phyloP scores from a whole-genome alignment of 92 coral and sea anemone genomes.

The Heliopora coerulea region DNA sequence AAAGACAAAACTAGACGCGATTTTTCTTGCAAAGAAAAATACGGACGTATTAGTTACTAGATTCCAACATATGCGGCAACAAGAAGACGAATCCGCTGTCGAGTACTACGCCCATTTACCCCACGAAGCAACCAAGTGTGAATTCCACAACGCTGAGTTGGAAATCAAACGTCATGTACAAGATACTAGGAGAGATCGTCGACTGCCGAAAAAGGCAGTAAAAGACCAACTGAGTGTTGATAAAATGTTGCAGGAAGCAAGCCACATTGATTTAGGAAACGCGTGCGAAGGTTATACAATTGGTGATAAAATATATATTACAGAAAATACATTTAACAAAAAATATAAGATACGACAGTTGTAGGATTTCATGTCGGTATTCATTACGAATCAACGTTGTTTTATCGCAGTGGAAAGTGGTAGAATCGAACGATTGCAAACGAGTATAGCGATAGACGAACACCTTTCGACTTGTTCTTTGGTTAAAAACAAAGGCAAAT shows the following conservation, averaged over 20 bases:
- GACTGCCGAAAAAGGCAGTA: constrained; percentile 14
- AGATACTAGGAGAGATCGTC: constrained; percentile 10
- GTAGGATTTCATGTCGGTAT: constrained; percentile 97
- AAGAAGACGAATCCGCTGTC: constrained; percentile 3
- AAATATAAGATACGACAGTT: constrained; percentile 70
- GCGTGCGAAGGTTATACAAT: too few species aligned
- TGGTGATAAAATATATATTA: too few species aligned
- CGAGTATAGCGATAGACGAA: constrained; percentile 92
- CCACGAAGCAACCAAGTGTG: neutral
- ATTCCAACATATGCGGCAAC: too few species aligned
- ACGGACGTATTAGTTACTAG: too few species aligned
- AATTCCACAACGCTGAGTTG: neutral
- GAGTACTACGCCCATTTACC: constrained; percentile 28
- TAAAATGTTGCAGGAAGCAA: constrained; percentile 3
- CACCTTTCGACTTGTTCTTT: constrained; percentile 90
- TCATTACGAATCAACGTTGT: constrained; percentile 90
- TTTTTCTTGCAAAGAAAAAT: constrained; percentile 18
- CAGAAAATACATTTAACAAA: too few species aligned
- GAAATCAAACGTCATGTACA: constrained; percentile 17
- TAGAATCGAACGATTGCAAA: constrained; percentile 94
- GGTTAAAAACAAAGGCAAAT: constrained; percentile 80
- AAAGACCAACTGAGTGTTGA: constrained; percentile 11
- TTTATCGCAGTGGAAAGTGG: constrained; percentile 95
- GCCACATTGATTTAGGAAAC: too few species aligned
- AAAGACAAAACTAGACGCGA: neutral